phyloP scores from a whole-genome alignment of 2,888 invertebrate genomes.

The Argynnis bischoffii region DNA sequence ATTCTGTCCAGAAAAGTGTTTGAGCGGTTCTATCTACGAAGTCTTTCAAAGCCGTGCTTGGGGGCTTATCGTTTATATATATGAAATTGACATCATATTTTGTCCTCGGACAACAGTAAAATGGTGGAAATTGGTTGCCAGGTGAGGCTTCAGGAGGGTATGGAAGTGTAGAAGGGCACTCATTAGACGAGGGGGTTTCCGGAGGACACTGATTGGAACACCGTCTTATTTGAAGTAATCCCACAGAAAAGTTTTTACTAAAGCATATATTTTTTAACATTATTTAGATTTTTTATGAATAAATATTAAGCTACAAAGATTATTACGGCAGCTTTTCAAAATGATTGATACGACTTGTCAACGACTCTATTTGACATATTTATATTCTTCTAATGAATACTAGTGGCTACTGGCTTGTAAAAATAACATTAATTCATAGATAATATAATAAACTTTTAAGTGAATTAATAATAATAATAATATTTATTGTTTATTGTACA shows the following conservation, averaged over 20 bases:
- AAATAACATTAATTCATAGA: too few relatives aligned
- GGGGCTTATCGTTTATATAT: slow-evolving; percentile 84
- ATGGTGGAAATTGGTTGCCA: slow-evolving; percentile 48
- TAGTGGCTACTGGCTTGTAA: too few relatives aligned
- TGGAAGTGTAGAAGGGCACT: slow-evolving; percentile 6
- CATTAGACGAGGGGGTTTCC: background rate
- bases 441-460: too few relatives aligned
- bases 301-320: background rate
- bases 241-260: background rate
- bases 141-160: slow-evolving; percentile 6
- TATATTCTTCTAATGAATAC: too few relatives aligned
- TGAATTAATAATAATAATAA: too few relatives aligned
- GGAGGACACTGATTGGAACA: slow-evolving; percentile 6
- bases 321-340: too few relatives aligned
- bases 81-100: slow-evolving; percentile 64
- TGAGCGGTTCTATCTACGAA: slow-evolving; percentile 89
- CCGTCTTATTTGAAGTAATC: background rate
- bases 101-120: slow-evolving; percentile 57
- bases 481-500: too few relatives aligned
- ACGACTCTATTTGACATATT: too few relatives aligned
- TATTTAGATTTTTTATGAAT: background rate
- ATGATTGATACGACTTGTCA: too few relatives aligned
- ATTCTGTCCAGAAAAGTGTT: slow-evolving; percentile 88
- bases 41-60: slow-evolving; percentile 82
- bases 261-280: slow-evolving; percentile 10